These are phyloP conservation scores for Benthosema pterotum DNA, from an alignment of 2,797 vertebrate species.

Conservation along the genomic window DNA sequence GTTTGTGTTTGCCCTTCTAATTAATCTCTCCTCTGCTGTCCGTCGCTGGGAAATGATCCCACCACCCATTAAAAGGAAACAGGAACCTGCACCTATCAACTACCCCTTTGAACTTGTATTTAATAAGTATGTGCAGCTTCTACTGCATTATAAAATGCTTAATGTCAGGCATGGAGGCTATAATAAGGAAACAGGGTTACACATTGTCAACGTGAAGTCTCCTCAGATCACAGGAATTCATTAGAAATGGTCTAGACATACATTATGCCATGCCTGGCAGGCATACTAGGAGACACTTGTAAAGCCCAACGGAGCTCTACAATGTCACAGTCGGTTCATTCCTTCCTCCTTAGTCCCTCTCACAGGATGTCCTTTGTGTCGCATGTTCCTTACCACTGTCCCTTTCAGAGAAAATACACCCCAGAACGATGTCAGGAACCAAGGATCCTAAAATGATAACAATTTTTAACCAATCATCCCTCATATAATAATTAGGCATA, in stretches of 20 bases:
- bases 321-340: conserved; percentile 65
- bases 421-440: conserved; percentile 33
- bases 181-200: conserved; percentile 72
- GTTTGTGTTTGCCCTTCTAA: conserved; percentile 62
- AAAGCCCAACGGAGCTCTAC: conserved; percentile 68
- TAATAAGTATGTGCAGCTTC: conserved; percentile 70
- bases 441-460: conserved; percentile 33
- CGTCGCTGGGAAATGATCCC: conserved; percentile 62
- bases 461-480: conserved; percentile 69
- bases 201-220: conserved; percentile 75
- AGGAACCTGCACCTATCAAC: conserved; percentile 60
- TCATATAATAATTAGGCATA: conserved; percentile 61
- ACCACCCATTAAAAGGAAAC: conserved; percentile 52
- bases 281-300: conserved; percentile 77
- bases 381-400: conserved; percentile 44
- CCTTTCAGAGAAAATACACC: conserved; percentile 67
- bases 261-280: conserved; percentile 66
- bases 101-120: conserved; percentile 67
- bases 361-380: conserved; percentile 60
- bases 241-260: conserved; percentile 75
- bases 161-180: conserved; percentile 68
- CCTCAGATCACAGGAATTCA: conserved; percentile 76
- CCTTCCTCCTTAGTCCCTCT: conserved; percentile 68
- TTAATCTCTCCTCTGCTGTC: conserved; percentile 59
- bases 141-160: conserved; percentile 75